Conservation (phyloP, 2,113 vertebrate genomes). For the Myotis lucifugus region DNA sequence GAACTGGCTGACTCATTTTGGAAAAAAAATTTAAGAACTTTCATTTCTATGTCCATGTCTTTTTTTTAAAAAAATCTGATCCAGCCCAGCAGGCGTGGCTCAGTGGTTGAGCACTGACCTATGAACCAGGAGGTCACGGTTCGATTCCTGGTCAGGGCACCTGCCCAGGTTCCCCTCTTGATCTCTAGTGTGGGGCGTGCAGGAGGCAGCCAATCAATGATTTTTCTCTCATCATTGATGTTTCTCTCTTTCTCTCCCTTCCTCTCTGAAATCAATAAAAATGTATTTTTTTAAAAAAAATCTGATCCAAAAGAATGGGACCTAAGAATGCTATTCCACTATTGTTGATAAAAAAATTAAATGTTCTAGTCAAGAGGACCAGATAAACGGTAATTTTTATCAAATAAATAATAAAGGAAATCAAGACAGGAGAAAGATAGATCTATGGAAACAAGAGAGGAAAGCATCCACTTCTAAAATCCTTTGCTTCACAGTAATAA, state of each 20-base stretch:
- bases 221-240: too few species aligned
- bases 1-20: background rate
- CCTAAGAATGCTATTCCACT: background rate
- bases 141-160: too few species aligned
- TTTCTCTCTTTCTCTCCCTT: too few species aligned
- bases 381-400: constrained; percentile 11
- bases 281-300: background rate
- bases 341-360: background rate
- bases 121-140: too few species aligned
- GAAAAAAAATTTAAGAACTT: constrained; percentile 28
- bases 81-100: background rate
- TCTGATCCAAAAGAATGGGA: background rate
- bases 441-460: background rate
- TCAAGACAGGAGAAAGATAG: constrained; percentile 22
- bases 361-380: background rate
- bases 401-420: constrained; percentile 25
- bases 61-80: background rate
- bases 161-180: too few species aligned
- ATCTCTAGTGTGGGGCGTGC: too few species aligned
- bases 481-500: background rate
- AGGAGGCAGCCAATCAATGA: too few species aligned
- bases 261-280: too few species aligned
- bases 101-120: too few species aligned
- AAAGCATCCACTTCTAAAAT: background rate
- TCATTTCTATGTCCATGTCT: background rate